Evolutionary conservation across 2,113 vertebrate genomes (phyloP), one percentile per base, ranked within the genome.

Genomic region (Plecotus auritus): DNA sequence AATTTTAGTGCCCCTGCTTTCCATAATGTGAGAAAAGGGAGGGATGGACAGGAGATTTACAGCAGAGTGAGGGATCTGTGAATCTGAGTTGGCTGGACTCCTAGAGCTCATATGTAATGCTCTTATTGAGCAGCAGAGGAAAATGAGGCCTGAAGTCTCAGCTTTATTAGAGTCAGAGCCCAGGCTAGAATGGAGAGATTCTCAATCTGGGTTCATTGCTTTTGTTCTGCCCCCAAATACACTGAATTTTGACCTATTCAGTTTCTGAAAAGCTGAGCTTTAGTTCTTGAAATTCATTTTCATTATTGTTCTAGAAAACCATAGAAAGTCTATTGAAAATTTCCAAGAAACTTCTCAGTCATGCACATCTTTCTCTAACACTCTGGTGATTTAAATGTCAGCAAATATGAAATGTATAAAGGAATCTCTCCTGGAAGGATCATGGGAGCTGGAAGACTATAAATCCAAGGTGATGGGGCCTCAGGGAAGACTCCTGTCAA

Each of bases 371-470:
- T 51, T 88, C 73, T 51, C 70, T 69, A 91, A 88, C 32, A 45
- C 20, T 83, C 72, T 30, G 49, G 26, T 72, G 59, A 86, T 74
- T 89, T 91, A 83, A 95, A 95, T 86, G 88, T 89, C 82, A 92
- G 49, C 14, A 14, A 85, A 92, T 94, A 82, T 26, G 61, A 95
- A 92, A 72, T 83, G 49, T 49, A 54, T 61, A 88, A 73, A 85
- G 61, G 82, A 84, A 72, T 35, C 20, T 77, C 88, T 82, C 54
- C 56, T 93, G 54, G 73, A 84, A 88, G 72, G 42, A 64, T 32
- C 13, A 42, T 2, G 13, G 67, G 80, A 61, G 18, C 26, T 66
- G 13, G 14, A 13, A 7, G 86, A 37, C 85, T 78, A 17, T 56
- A 77, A 93, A 87, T 70, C 74, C 81, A 59, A 85, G 66, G n/a